Conservation (phyloP, 2,797 vertebrate species). For the Luscinia luscinia region DNA sequence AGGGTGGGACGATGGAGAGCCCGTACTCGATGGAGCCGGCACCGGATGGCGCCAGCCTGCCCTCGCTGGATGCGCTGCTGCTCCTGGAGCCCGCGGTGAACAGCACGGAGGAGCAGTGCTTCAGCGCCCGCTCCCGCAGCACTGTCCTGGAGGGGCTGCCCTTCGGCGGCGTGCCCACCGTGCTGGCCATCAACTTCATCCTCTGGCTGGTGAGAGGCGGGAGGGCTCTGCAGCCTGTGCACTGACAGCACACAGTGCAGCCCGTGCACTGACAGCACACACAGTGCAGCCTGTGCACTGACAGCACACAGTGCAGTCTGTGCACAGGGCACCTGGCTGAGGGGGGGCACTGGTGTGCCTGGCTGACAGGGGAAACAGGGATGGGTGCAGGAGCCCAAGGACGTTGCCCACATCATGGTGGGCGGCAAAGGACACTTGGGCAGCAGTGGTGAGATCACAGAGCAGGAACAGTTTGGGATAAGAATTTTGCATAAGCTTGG, state of each 20-base stretch:
- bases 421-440: background rate
- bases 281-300: too few relatives aligned
- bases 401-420: background rate
- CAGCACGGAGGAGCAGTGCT: conserved; percentile 84
- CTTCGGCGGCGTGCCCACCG: conserved; percentile 92
- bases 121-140: conserved; percentile 84
- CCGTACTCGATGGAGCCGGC: conserved; percentile 45
- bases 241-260: background rate
- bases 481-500: background rate
- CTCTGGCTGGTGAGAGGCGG: conserved; percentile 88
- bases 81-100: conserved; percentile 75
- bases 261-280: too few relatives aligned
- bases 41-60: conserved; percentile 17
- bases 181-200: conserved; percentile 88
- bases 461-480: background rate
- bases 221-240: background rate
- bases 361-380: background rate
- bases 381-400: background rate
- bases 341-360: background rate
- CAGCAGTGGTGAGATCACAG: background rate
- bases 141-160: conserved; percentile 93
- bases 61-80: conserved; percentile 63
- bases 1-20: conserved; percentile 19
- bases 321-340: too few relatives aligned
- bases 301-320: too few relatives aligned